Conservation (phyloP, 2,888 invertebrate genomes). For the Coelogynopora nodosa region DNA sequence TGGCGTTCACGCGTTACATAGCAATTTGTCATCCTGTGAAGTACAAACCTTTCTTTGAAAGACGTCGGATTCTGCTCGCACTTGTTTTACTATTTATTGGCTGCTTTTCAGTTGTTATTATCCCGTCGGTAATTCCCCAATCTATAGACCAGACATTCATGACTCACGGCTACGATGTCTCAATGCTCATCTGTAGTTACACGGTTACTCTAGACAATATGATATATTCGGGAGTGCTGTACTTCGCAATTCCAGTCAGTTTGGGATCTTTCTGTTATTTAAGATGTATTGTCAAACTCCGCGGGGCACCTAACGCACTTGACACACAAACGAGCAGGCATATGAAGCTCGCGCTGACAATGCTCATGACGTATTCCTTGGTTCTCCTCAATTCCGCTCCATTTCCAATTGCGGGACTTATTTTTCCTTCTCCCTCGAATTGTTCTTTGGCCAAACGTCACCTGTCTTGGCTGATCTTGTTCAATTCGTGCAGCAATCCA, state of each 20-base stretch:
- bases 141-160: not conserved
- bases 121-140: not conserved
- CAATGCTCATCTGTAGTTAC: constrained; percentile 16
- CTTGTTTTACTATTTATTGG: not conserved
- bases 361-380: constrained; percentile 21
- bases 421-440: not conserved
- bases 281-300: not conserved
- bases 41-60: constrained; percentile 26
- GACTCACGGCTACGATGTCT: not conserved
- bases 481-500: constrained; percentile 30
- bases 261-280: constrained; percentile 28
- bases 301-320: not conserved
- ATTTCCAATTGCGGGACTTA: not conserved
- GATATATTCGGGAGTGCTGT: not conserved
- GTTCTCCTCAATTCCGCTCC: constrained; percentile 27
- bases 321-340: not conserved
- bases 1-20: constrained; percentile 33
- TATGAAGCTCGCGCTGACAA: not conserved
- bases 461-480: constrained; percentile 3
- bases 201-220: not conserved
- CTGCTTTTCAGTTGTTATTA: not conserved
- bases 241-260: not conserved
- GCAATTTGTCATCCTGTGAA: constrained; percentile 30
- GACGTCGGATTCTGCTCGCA: not conserved
- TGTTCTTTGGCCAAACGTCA: constrained; percentile 29